Conservation (phyloP, 2,888 invertebrate genomes). For the Rutpela maculata region DNA sequence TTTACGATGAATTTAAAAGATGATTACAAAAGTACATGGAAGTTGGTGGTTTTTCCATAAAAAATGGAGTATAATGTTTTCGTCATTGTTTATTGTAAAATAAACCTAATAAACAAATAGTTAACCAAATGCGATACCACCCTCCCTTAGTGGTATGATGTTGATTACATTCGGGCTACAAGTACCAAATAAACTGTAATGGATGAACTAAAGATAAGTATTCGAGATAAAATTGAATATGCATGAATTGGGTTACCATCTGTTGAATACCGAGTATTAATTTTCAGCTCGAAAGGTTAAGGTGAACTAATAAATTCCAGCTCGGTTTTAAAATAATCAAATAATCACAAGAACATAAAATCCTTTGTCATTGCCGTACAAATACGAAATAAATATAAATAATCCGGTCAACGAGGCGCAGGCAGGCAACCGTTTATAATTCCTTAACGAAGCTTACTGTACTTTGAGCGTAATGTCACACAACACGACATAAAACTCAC, state of each 20-base stretch:
- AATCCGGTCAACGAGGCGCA: constrained; percentile 51
- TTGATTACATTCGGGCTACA: neutral
- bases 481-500: constrained; percentile 47
- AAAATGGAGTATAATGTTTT: too few relatives aligned
- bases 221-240: neutral
- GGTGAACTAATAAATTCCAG: constrained; percentile 20
- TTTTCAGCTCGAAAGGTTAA: neutral
- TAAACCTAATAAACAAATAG: too few relatives aligned
- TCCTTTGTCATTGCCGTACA: constrained; percentile 28
- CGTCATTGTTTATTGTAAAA: too few relatives aligned
- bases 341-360: constrained; percentile 17
- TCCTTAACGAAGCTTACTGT: constrained; percentile 59
- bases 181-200: neutral
- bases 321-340: constrained; percentile 13
- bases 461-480: constrained; percentile 54
- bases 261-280: neutral
- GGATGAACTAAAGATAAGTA: neutral
- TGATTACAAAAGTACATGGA: too few relatives aligned
- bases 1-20: too few relatives aligned
- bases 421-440: constrained; percentile 57
- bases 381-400: constrained; percentile 49
- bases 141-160: too few relatives aligned
- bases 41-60: too few relatives aligned
- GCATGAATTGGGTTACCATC: neutral
- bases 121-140: too few relatives aligned